phyloP scores from a whole-genome alignment of 1,140 invertebrate genomes.

The Papilio xuthus region DNA sequence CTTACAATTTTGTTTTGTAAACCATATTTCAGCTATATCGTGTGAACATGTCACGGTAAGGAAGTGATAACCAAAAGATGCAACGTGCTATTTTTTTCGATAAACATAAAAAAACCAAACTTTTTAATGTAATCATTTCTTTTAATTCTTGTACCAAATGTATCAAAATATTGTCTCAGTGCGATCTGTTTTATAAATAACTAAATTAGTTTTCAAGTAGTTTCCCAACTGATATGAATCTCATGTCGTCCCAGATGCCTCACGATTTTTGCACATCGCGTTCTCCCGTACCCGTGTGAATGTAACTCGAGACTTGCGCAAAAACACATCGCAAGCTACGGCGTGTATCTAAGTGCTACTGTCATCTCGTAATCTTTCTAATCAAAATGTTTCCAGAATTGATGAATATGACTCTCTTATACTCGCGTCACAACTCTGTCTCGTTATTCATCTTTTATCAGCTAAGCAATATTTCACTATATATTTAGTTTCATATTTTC shows the following conservation, averaged over 20 bases:
- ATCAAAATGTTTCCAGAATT: not conserved
- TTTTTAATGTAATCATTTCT: too few species aligned
- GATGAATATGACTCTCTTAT: too few species aligned
- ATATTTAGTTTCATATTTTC: not conserved
- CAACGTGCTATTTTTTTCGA: not conserved
- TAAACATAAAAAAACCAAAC: not conserved
- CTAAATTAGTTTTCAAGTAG: not conserved
- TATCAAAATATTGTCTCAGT: too few species aligned
- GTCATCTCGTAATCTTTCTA: not conserved
- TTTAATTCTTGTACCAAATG: too few species aligned
- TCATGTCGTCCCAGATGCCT: not conserved
- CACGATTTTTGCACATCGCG: slow-evolving; percentile 14
- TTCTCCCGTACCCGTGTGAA: slow-evolving; percentile 21
- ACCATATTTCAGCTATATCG: slow-evolving; percentile 11
- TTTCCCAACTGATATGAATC: not conserved
- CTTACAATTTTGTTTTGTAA: slow-evolving; percentile 20
- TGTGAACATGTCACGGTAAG: not conserved
- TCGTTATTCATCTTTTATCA: too few species aligned
- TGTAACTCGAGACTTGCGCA: not conserved
- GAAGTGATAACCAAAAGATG: not conserved
- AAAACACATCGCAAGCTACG: not conserved
- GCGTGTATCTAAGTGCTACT: too few species aligned
- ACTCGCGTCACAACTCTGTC: too few species aligned
- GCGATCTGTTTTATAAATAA: not conserved
- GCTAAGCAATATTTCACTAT: not conserved